Base-by-base conservation (phyloP, 2,888 invertebrate genomes). In the Acanthosepion lycidas region DNA sequence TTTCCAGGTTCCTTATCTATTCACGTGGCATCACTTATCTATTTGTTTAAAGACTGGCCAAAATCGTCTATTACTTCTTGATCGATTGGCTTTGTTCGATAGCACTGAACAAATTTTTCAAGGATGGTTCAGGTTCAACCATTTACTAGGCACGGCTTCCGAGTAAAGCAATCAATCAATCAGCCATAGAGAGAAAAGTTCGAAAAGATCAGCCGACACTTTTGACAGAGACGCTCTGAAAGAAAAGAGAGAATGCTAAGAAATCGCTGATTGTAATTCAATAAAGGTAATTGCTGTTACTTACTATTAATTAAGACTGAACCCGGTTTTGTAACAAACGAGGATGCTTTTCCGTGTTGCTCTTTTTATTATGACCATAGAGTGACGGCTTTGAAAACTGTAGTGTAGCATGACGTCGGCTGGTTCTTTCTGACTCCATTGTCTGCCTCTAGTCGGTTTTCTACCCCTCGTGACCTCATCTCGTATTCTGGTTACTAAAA, bases 1-100 rank as follows among this genome's bases (percentile, higher is more conserved):
- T 78, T 78, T 78, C n/a, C 33, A 78, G 33, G n/a, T 78, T 78
- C 78, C 78, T 78, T 78, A 78, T 78, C 78, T 78, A 78, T 78
- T n/a, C 78, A 78, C 78, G 33, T 78, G 78, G 78, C n/a, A 78
- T 78, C 33, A 33, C n/a, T 18, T 78, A 12, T n/a, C 33, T 78
- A 78, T 78, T 78, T n/a, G n/a, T 33, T 78, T 78, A n/a, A n/a
- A 78, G 78, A 33, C 78, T 78, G 78, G 33, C 33, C 15, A 33
- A 78, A n/a, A 78, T 78, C 78, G 33, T 78, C 18, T n/a, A 78
- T 78, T 78, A 78, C 12, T 15, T 78, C 78, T n/a, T 78, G 78
- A 78, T 78, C 15, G n/a, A 78, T 33, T 78, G 78, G 12, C 78
- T 78, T 33, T 78, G 78, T 78, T n/a, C 33, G 78, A n/a, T n/a